phyloP scores from a whole-genome alignment of 2,113 vertebrate genomes.

The Xiphophorus hellerii region DNA sequence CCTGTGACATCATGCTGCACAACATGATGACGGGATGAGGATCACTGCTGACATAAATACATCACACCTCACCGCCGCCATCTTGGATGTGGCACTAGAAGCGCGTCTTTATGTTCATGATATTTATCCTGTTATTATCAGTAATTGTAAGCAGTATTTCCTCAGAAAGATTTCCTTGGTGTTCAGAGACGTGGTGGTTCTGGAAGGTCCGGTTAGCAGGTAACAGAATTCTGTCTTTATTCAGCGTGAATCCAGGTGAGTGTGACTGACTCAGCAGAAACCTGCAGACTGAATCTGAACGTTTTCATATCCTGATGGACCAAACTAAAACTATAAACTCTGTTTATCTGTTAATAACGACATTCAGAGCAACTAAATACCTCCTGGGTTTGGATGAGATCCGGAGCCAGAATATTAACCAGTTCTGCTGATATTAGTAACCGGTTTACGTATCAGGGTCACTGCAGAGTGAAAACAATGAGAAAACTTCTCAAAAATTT shows the following conservation, averaged over 20 bases:
- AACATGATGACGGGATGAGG: too few species aligned
- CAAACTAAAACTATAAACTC: constrained; percentile 58
- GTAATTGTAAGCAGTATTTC: constrained; percentile 72
- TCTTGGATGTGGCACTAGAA: too few species aligned
- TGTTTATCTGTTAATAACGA: constrained; percentile 48
- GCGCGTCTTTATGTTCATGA: not conserved
- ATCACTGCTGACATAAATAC: not conserved
- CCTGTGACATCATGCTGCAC: constrained; percentile 56
- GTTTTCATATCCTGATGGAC: constrained; percentile 27
- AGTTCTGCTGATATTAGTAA: constrained; percentile 61
- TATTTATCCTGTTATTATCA: constrained; percentile 65
- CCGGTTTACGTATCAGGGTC: not conserved
- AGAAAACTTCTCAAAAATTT: too few species aligned
- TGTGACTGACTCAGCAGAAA: too few species aligned
- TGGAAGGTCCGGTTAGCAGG: not conserved
- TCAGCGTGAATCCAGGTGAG: too few species aligned
- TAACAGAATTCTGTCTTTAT: not conserved
- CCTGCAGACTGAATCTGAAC: too few species aligned
- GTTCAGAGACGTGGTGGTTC: not conserved
- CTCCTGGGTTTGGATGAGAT: constrained; percentile 59
- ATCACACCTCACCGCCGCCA: too few species aligned
- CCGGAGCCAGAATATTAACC: constrained; percentile 50
- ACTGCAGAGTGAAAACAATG: too few species aligned
- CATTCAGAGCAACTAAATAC: constrained; percentile 45
- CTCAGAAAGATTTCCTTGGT: constrained; percentile 30